These are phyloP conservation scores for Brevimyrus niger DNA, from an alignment of 2,113 vertebrate genomes.

Conservation along the genomic window DNA sequence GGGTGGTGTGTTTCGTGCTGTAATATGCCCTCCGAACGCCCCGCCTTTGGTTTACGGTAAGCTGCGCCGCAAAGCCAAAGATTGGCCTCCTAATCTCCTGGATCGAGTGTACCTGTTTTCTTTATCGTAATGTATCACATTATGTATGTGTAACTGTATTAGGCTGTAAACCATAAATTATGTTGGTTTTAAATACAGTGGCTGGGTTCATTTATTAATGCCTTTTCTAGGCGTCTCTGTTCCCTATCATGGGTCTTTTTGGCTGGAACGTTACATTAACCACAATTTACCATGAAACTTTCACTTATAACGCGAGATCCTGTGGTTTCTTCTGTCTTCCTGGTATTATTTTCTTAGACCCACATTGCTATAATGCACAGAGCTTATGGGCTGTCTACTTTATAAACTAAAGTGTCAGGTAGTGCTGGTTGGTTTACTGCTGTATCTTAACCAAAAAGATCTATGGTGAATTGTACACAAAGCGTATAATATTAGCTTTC, in stretches of 20 bases:
- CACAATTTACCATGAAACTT: background rate
- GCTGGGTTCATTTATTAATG: constrained; percentile 36
- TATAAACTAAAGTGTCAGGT: background rate
- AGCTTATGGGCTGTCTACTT: background rate
- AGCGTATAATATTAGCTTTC: background rate
- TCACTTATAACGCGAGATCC: background rate
- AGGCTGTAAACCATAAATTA: constrained; percentile 20
- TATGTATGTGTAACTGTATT: background rate
- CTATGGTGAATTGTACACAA: background rate
- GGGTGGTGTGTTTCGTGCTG: background rate
- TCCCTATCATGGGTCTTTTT: background rate
- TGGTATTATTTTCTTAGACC: background rate
- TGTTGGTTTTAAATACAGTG: constrained; percentile 28
- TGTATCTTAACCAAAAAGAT: background rate
- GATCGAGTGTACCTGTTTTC: background rate
- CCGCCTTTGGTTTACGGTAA: background rate
- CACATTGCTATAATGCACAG: background rate
- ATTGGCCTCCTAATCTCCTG: background rate
- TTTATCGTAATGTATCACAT: background rate
- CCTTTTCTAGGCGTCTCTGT: background rate
- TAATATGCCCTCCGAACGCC: background rate
- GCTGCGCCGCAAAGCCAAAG: background rate
- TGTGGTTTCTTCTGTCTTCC: background rate
- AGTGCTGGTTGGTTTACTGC: background rate
- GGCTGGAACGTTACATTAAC: background rate